Conservation (phyloP, 1,140 invertebrate species). For the Papilio polytes region DNA sequence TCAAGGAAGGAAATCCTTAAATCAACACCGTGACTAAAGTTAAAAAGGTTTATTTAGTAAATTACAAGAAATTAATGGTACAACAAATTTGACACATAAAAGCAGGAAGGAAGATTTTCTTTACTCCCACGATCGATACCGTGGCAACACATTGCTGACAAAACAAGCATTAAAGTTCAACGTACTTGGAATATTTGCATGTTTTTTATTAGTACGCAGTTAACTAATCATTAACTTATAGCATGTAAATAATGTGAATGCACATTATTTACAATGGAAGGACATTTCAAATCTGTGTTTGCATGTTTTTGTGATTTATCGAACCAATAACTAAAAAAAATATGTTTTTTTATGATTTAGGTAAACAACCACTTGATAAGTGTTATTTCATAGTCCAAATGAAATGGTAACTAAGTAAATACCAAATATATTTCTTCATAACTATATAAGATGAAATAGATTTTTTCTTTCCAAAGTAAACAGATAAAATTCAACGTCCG, state of each 20-base stretch:
- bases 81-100: background rate
- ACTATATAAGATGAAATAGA: too few relatives aligned
- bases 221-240: background rate
- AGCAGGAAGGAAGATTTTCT: background rate
- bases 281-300: background rate
- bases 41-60: slow-evolving; percentile 3
- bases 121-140: slow-evolving; percentile 3
- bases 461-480: too few relatives aligned
- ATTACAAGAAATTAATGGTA: background rate
- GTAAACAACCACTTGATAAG: too few relatives aligned
- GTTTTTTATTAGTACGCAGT: background rate
- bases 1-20: background rate
- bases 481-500: too few relatives aligned
- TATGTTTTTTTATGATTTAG: background rate
- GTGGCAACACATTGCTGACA: background rate
- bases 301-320: background rate
- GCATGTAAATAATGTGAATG: background rate
- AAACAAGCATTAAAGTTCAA: slow-evolving; percentile 13
- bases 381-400: background rate
- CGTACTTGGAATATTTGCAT: slow-evolving; percentile 18
- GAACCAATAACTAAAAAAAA: background rate
- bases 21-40: background rate
- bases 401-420: too few relatives aligned
- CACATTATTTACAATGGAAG: background rate
- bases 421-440: background rate